Percentiles rank a stretch among this genome's conserved stretches.
Evolutionary conservation across 2,888 invertebrate species (phyloP).

Genomic region (Thera britannica): DNA sequence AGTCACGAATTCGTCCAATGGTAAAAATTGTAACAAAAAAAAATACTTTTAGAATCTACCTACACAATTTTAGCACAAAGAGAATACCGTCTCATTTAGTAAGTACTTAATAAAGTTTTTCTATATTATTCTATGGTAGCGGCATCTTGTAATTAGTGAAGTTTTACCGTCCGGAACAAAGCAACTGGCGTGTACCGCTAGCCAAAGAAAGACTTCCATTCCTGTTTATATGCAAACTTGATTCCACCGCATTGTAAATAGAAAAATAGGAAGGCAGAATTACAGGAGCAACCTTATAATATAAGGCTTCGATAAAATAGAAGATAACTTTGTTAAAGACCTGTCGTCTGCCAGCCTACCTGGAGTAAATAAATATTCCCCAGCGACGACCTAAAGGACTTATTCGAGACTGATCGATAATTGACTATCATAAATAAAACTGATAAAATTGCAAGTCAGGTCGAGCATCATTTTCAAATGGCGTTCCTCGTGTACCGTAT

Average conservation of each 20-base stretch:
- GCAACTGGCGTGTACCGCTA: constrained; percentile 33
- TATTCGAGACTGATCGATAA: constrained; percentile 25
- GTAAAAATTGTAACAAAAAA: too few species aligned
- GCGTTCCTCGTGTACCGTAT: constrained; percentile 8
- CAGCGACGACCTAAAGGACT: constrained; percentile 38
- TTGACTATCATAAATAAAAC: constrained; percentile 26
- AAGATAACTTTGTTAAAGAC: constrained; percentile 71
- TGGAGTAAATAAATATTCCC: constrained; percentile 61
- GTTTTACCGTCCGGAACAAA: constrained; percentile 40
- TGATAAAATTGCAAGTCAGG: constrained; percentile 24
- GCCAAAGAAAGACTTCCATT: constrained; percentile 46
- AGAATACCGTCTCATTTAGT: constrained; percentile 5
- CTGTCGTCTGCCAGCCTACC: constrained; percentile 57
- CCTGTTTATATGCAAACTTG: constrained; percentile 48
- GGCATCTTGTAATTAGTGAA: constrained; percentile 35
- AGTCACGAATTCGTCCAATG: too few species aligned
- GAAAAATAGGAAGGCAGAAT: constrained; percentile 43
- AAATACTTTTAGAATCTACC: not conserved
- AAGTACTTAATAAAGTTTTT: constrained; percentile 11
- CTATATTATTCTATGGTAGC: constrained; percentile 19
- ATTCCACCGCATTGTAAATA: constrained; percentile 45
- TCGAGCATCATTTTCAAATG: constrained; percentile 14
- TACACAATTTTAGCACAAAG: constrained; percentile 9
- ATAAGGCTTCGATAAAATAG: constrained; percentile 68
- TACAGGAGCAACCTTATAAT: constrained; percentile 62